Evolutionary conservation across 2,888 invertebrate species (phyloP).

Genomic region (Ernsta delagoae): DNA sequence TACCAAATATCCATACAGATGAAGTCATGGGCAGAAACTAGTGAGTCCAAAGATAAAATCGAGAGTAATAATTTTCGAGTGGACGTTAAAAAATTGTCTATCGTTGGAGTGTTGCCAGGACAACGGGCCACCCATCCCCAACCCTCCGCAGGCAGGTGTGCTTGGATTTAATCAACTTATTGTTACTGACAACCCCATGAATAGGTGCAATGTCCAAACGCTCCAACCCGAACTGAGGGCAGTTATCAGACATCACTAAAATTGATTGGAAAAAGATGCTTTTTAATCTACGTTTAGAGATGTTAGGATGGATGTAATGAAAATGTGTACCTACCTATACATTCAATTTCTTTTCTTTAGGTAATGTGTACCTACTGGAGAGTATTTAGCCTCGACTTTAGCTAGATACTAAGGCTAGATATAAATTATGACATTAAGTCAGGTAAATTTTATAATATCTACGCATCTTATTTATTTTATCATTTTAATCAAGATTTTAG

Average conservation of each 20-base stretch:
- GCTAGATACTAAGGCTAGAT: too few species aligned
- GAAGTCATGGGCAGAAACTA: too few species aligned
- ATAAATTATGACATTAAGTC: too few species aligned
- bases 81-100: constrained; percentile 68
- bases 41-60: not conserved
- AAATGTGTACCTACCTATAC: not conserved
- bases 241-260: constrained; percentile 31
- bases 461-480: too few species aligned
- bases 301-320: not conserved
- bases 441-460: too few species aligned
- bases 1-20: too few species aligned
- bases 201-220: constrained; percentile 28
- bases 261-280: constrained; percentile 23
- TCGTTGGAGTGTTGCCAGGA: constrained; percentile 61
- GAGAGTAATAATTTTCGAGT: constrained; percentile 37
- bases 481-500: too few species aligned
- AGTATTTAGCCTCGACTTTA: too few species aligned
- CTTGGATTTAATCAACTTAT: constrained; percentile 81
- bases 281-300: constrained; percentile 7
- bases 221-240: constrained; percentile 25
- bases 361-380: too few species aligned
- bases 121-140: constrained; percentile 55
- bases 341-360: not conserved
- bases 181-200: constrained; percentile 60
- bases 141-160: constrained; percentile 75